Evolutionary conservation across 2,113 vertebrate species (phyloP).

Genomic region (Cryptomyrus ogoouensis): DNA sequence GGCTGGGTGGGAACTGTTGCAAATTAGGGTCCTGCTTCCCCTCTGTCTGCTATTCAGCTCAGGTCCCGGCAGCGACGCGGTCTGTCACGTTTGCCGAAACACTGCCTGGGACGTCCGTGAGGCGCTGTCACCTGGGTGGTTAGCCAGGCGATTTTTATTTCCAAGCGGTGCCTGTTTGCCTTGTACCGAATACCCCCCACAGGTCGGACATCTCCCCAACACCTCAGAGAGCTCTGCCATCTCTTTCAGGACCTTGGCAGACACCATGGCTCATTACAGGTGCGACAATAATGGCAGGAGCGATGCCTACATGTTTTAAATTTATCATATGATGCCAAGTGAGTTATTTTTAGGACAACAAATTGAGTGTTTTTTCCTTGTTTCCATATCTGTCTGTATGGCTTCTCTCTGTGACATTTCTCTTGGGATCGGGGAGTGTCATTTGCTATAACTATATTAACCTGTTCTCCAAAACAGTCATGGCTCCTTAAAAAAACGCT

Average conservation of each 20-base stretch:
- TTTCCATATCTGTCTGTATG: background rate
- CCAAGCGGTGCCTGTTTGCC: conserved; percentile 25
- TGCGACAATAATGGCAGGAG: background rate
- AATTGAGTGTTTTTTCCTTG: conserved; percentile 1
- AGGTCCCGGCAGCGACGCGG: background rate
- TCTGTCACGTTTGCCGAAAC: conserved; percentile 22
- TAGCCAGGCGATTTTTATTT: conserved; percentile 33
- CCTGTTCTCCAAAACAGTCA: background rate
- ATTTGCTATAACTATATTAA: background rate
- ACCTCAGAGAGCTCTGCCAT: conserved; percentile 30
- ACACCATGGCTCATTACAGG: background rate
- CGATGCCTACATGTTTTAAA: background rate
- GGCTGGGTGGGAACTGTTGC: background rate
- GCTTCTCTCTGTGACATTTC: background rate
- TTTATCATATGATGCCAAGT: background rate
- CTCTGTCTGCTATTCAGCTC: conserved; percentile 5
- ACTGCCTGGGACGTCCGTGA: conserved; percentile 16
- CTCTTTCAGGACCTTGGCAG: background rate
- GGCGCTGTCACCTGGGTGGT: conserved; percentile 29
- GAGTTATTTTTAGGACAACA: conserved; percentile 22
- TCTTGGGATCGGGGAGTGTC: background rate
- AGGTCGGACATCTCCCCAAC: background rate
- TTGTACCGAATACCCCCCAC: conserved; percentile 27
- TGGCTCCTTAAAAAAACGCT: background rate
- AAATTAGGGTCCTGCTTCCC: conserved; percentile 14